Percentiles rank a stretch among this genome's conserved stretches.
These are phyloP conservation scores for Eilema caniola DNA, from an alignment of 2,888 invertebrate genomes.

Conservation along the genomic window DNA sequence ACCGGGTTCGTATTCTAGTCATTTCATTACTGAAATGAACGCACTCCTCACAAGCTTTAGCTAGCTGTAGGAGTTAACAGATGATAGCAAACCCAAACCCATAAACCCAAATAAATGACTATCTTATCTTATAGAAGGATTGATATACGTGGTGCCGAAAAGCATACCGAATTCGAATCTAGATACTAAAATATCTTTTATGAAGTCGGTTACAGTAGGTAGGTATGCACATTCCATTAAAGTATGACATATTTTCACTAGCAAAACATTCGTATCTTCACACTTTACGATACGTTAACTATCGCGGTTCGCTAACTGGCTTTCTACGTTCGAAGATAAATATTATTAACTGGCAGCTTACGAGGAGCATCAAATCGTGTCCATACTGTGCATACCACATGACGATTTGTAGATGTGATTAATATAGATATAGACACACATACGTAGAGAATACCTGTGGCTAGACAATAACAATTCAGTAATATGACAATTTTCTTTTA, in stretches of 20 bases:
- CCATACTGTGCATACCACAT: background rate
- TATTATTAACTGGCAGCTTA: background rate
- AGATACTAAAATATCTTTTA: background rate
- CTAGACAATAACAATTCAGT: too few relatives aligned
- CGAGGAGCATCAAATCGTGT: background rate
- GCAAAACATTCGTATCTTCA: slow-evolving; percentile 25
- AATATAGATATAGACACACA: background rate
- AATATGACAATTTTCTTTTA: too few relatives aligned
- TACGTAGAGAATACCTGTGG: background rate
- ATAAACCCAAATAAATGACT: too few relatives aligned
- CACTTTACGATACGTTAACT: slow-evolving; percentile 28
- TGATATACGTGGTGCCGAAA: too few relatives aligned
- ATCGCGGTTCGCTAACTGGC: background rate
- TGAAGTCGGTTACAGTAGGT: background rate
- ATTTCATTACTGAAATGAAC: too few relatives aligned
- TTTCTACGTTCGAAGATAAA: slow-evolving; percentile 12
- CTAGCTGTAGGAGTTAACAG: too few relatives aligned
- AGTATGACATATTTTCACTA: slow-evolving; percentile 27
- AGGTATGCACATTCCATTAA: background rate
- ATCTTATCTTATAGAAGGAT: too few relatives aligned
- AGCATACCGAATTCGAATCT: background rate
- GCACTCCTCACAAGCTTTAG: too few relatives aligned
- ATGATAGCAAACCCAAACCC: too few relatives aligned
- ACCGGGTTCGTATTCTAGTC: too few relatives aligned
- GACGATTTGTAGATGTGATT: background rate